Evolutionary conservation across 2,888 invertebrate species (phyloP).

Genomic region (Stramonita haemastoma): DNA sequence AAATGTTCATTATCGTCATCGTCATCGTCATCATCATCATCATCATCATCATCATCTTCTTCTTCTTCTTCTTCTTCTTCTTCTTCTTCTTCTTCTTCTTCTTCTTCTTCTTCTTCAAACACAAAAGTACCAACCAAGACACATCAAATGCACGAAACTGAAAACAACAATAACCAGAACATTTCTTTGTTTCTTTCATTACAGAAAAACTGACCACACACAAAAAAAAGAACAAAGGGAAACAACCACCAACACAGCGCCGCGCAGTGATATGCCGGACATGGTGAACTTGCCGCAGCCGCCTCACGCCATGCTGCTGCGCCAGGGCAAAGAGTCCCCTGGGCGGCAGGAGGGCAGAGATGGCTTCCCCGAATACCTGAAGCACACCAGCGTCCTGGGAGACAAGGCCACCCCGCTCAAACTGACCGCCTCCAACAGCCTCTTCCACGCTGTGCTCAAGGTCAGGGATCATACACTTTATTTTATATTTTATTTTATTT

Average conservation of each 20-base stretch:
- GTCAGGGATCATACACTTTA: no score
- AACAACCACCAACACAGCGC: not conserved
- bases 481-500: no score
- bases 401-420: slow-evolving; percentile 24
- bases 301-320: not conserved
- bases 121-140: not conserved
- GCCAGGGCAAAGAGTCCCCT: slow-evolving; percentile 28
- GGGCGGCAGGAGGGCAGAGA: not conserved
- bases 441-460: slow-evolving; percentile 49
- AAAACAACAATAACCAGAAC: not conserved
- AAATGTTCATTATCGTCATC: not conserved
- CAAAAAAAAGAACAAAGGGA: no score
- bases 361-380: slow-evolving; percentile 37
- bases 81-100: not conserved
- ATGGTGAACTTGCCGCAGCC: slow-evolving; percentile 31
- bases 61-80: not conserved
- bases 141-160: not conserved
- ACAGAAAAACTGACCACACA: not conserved
- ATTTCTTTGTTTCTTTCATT: not conserved
- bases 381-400: slow-evolving; percentile 16
- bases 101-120: not conserved
- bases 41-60: not conserved
- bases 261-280: slow-evolving; percentile 7
- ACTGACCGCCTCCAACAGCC: slow-evolving; percentile 42
- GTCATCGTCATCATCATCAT: not conserved